Base-by-base conservation (phyloP, 2,888 invertebrate genomes). In the Zaprionus obscuricornis region DNA sequence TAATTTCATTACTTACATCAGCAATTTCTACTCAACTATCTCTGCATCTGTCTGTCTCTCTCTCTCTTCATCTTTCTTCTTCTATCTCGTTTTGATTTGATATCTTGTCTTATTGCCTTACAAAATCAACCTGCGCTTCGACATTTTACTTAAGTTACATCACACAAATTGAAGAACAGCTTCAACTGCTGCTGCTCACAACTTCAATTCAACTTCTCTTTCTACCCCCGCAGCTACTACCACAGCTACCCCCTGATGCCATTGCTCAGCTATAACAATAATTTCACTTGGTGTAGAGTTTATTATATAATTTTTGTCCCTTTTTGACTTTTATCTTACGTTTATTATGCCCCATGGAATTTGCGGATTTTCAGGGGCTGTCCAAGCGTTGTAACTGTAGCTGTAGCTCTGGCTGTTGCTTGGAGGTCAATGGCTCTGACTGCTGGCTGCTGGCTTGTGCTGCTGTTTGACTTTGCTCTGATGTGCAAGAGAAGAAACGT, bases 241-340 rank as follows among this genome's bases (percentile, higher is more conserved):
- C 8, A 1, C 6, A 0, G 5, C n/a, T n/a, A 5, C n/a, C 3
- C 14, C 33, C 8, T 26, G n/a, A 47, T n/a, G 42, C 26, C 49
- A 27, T 20, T 40, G 39, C 52, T 37, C 47, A 62, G 56, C 47
- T 59, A 68, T 46, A 57, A 64, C 67, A 76, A 83, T 79, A 76
- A 83, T 76, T 82, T 75, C 66, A 79, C 67, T 82, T 79, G 66
- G 50, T 67, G 67, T 64, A 70, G 64, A 76, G 84, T 82, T 82
- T 83, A 82, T 83, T 83, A 84, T 78, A 76, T 83, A 83, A 83
- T 83, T 83, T 75, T 68, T 82, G 84, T 82, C 84, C 84, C 82
- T 82, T 77, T 77, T 78, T 78, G 85, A 82, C 82, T 84, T 84
- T 83, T 84, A 84, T 84, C 85, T 83, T 82, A 72, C 82, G 82